Conservation (phyloP, 2,113 vertebrate species). For the Rhegmatorhina hoffmannsi region DNA sequence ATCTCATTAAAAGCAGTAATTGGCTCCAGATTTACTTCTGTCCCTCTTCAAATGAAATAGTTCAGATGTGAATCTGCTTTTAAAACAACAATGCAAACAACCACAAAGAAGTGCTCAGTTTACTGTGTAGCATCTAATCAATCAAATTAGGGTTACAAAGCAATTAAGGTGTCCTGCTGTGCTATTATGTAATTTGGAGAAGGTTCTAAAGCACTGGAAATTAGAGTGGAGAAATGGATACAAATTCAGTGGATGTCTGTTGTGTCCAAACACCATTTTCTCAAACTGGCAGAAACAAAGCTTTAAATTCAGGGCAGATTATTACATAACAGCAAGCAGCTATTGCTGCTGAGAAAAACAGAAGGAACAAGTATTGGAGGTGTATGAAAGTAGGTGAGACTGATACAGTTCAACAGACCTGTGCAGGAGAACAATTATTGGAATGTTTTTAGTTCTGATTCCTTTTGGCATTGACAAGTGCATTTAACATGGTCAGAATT, state of each 20-base stretch:
- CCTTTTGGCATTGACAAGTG: not conserved
- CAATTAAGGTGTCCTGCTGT: not conserved
- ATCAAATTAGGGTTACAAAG: not conserved
- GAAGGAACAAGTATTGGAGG: not conserved
- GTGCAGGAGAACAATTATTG: not conserved
- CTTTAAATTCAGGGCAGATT: not conserved
- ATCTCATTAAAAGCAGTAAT: not conserved
- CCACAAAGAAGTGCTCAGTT: not conserved
- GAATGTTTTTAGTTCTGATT: not conserved
- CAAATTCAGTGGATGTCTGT: accelerated
- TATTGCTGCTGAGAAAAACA: not conserved
- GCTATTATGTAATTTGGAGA: not conserved
- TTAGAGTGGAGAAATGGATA: not conserved
- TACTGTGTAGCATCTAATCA: not conserved
- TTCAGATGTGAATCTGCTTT: not conserved
- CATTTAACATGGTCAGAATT: not conserved
- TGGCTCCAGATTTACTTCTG: not conserved
- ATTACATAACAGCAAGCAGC: not conserved
- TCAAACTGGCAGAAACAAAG: not conserved
- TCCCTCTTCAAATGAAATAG: not conserved
- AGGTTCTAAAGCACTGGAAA: not conserved
- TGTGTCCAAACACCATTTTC: not conserved
- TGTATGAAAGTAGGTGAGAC: not conserved
- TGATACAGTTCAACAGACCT: not conserved
- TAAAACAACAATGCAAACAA: not conserved